Evolutionary conservation across 2,888 invertebrate genomes (phyloP), one percentile per base, ranked within the genome.

Genomic region (Argyresthia goedartella): DNA sequence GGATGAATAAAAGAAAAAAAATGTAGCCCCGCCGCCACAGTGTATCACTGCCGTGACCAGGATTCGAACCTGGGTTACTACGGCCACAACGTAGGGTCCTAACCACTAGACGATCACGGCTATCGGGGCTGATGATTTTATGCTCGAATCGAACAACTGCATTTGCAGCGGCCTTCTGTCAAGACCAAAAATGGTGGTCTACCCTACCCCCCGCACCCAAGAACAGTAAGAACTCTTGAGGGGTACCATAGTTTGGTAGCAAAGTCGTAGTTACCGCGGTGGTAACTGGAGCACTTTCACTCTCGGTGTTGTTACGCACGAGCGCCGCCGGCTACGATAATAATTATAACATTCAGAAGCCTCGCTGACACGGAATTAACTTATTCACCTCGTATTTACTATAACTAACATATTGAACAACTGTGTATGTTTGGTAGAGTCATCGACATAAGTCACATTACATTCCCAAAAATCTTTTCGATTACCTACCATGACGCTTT

Each of bases 41-140:
- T 54, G 50, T 13, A 25, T 57, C 77, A 81, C 80, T 90, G 90
- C 89, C 90, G 89, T 89, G 89, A 90, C 90, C 89, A 89, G 90
- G 90, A 90, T 90, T 91, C 90, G 90, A 91, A 91, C 90, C 91
- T 90, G 91, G 91, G 91, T 91, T 91, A 90, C 90, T 90, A 90
- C 91, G 90, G 90, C 90, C 90, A 90, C 90, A 90, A 90, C 89
- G 89, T 89, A 89, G 89, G 87, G 89, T 90, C 89, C 89, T 90
- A 90, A 90, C 90, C 90, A 91, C 90, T 90, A 90, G 89, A 90
- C 90, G 90, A 90, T 90, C 89, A 90, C 90, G 90, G 90, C 90
- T 88, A 67, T 55, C 67, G 74, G 71, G 75, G 77, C 76, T 52
- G 42, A 50, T 58, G 13, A 1, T 41, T 76, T 51, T 35, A 50